These are phyloP conservation scores for Eidolon helvum DNA, from an alignment of 2,113 vertebrate species.

Conservation along the genomic window DNA sequence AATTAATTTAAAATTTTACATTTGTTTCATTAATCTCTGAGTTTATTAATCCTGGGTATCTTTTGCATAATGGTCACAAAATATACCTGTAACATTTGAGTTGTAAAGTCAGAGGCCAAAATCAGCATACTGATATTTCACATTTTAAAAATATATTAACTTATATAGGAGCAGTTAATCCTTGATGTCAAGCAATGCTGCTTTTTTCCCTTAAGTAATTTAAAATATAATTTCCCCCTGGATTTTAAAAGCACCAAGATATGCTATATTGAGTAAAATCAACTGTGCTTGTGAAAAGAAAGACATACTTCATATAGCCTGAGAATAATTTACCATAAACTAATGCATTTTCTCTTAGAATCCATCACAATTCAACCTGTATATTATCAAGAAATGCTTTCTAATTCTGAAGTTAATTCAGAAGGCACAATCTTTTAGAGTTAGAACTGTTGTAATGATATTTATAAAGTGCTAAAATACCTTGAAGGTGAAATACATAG, in stretches of 20 bases:
- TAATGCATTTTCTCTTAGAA: slow-evolving; percentile 48
- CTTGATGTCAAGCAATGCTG: slow-evolving; percentile 78
- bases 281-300: slow-evolving; percentile 76
- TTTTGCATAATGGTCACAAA: slow-evolving; percentile 63
- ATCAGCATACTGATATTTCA: slow-evolving; percentile 81
- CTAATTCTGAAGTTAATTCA: slow-evolving; percentile 68
- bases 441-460: slow-evolving; percentile 8
- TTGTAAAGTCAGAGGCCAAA: slow-evolving; percentile 74
- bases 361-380: slow-evolving; percentile 54
- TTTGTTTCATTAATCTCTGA: slow-evolving; percentile 62
- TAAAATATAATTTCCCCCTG: slow-evolving; percentile 86
- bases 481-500: slow-evolving; percentile 31
- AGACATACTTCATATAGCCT: slow-evolving; percentile 79
- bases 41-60: slow-evolving; percentile 71
- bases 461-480: slow-evolving; percentile 16
- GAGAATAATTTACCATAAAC: slow-evolving; percentile 78
- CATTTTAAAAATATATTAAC: slow-evolving; percentile 84
- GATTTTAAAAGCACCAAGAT: slow-evolving; percentile 81
- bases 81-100: slow-evolving; percentile 62
- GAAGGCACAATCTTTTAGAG: slow-evolving; percentile 20
- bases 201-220: slow-evolving; percentile 82
- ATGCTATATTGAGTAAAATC: slow-evolving; percentile 70
- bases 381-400: slow-evolving; percentile 61
- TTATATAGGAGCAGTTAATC: slow-evolving; percentile 83
- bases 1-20: slow-evolving; percentile 42